Evolutionary conservation across 2,888 invertebrate species (phyloP), one percentile per base, ranked within the genome.

Genomic region (Dorcus parallelipipedus): DNA sequence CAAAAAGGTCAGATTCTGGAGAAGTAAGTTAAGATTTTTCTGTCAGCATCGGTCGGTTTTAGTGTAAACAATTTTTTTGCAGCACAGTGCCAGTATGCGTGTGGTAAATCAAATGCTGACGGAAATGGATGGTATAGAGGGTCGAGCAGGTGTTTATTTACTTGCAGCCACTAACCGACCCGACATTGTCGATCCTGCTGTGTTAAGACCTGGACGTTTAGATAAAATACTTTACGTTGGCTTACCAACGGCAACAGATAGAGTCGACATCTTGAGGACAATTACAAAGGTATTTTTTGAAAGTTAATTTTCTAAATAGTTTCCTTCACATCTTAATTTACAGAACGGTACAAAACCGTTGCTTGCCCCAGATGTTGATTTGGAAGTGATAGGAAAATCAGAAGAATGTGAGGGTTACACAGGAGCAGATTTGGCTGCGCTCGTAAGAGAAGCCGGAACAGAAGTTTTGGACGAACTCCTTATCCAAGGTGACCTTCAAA

Each of bases 51-150:
- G 2, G 3, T 20, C 20, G 3, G 9, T 14, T 58, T 33, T 26
- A 8, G n/a, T 38, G 6, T 10, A 55, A 56, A 56, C 10, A 38
- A 47, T 56, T 60, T 41, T 50, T 55, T 64, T 64, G 49, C 61
- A 86, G 79, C 86, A 87, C 68, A 88, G 90, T 2, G 86, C 90
- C 0, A 87, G 90, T 0, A 85, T 85, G 71, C 85, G 97, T 38
- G 93, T 99, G 9, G 97, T 99, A 0, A 99, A 97, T 77, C 97
- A 98, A 78, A 81, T 99, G 77, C 80, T 99, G 50, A 97, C 97
- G 0, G 98, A 99, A 83, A 97, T 99, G 97, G 98, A 99, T 74
- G 98, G 98, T 3, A 86, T 98, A 42, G 94, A 95, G 75, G 87
- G 88, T 33, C 85, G 97, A 49, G 88, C 91, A 73, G 93, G 94